A percentile compares a stretch with the other conserved stretches of the same genome.
These are phyloP conservation scores for Sceliomorpha sp. DNA, from an alignment of 2,888 invertebrate species.

Conservation along the genomic window DNA sequence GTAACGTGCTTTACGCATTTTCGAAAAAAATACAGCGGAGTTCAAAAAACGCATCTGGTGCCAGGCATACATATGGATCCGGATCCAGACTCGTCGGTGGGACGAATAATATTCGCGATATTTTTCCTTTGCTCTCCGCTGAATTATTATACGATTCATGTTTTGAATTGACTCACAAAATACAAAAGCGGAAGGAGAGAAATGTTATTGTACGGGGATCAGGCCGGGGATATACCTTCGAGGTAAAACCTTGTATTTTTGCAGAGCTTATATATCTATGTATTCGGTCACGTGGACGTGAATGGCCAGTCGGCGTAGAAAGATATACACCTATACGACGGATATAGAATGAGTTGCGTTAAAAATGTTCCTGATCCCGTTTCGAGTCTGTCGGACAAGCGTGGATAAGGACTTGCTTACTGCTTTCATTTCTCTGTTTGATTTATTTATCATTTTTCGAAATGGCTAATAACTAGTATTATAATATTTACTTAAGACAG, in stretches of 20 bases:
- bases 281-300: constrained; percentile 56
- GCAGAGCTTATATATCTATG: constrained; percentile 59
- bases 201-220: constrained; percentile 76
- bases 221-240: constrained; percentile 65
- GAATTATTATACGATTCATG: constrained; percentile 80
- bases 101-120: constrained; percentile 75
- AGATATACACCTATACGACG: constrained; percentile 57
- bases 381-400: constrained; percentile 49
- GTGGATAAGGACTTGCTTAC: constrained; percentile 54
- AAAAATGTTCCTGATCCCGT: constrained; percentile 54
- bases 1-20: constrained; percentile 38
- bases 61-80: constrained; percentile 62
- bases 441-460: constrained; percentile 50
- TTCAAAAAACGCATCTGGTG: constrained; percentile 60
- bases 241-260: constrained; percentile 72
- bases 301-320: constrained; percentile 55
- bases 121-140: constrained; percentile 75
- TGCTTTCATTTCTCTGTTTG: constrained; percentile 53
- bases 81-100: constrained; percentile 64
- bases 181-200: constrained; percentile 77
- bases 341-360: constrained; percentile 54
- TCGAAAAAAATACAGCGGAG: constrained; percentile 47
- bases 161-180: constrained; percentile 80
- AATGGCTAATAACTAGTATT: constrained; percentile 17
- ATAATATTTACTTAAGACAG: no score